Base-by-base conservation (phyloP, 2,113 vertebrate species). In the Ariopsis seemanni region DNA sequence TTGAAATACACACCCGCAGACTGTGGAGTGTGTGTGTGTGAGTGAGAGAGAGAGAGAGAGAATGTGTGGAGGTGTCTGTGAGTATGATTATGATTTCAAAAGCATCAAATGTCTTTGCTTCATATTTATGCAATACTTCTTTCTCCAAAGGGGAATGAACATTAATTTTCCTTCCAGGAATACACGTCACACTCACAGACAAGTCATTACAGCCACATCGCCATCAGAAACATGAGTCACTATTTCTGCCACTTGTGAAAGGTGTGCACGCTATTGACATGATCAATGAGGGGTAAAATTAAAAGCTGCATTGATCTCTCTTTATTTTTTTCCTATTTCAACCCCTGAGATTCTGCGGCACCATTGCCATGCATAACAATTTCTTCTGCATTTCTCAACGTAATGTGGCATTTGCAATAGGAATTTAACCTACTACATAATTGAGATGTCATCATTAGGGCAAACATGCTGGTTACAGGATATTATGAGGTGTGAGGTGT, bases 261-360 rank as follows among this genome's bases (percentile, higher is more conserved):
- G 84, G 86, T 92, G 62, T 85, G 90, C 15, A 53, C 22, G 74
- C 82, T 92, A 92, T 91, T 91, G 91, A 90, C 90, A 91, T 91
- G 84, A 91, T 90, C 89, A 90, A 92, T 92, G 90, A 91, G 88
- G 91, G 86, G 91, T 92, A 92, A 92, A 91, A 92, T 91, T 92
- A 91, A 92, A 91, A 90, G 90, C 90, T 89, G 58, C 83, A 92
- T 92, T 88, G 91, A 92, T 92, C 83, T 48, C 67, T 60, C 82
- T 88, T 85, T 65, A 82, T 65, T 27, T 77, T 50, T 60, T 20
- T 48, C 72, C 55, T 85, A 78, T 88, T 89, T 88, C 85, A 72
- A 84, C 72, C 87, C 78, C 86, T 89, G 84, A 71, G 78, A 89
- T 88, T 85, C 88, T 82, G 86, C 57, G 62, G 82, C 62, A 82